These are phyloP conservation scores for Drosophila mimica DNA, from an alignment of 2,888 invertebrate species.

Conservation along the genomic window DNA sequence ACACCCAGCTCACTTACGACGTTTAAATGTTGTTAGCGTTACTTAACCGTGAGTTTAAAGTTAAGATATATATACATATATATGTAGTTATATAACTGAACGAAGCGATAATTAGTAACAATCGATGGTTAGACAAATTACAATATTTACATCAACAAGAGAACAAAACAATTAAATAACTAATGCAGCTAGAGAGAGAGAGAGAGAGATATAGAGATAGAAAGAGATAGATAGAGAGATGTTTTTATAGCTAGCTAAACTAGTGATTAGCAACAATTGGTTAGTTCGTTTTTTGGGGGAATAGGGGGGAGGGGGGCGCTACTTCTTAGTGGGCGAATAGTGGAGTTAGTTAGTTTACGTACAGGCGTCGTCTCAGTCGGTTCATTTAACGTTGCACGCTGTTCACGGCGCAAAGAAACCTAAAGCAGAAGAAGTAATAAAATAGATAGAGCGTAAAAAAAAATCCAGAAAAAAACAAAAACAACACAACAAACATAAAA, in stretches of 20 bases:
- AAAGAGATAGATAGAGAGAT: slow-evolving; percentile 27
- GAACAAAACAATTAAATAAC: slow-evolving; percentile 33
- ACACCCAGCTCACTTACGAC: slow-evolving; percentile 26
- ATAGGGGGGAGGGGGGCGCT: not conserved
- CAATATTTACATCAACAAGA: slow-evolving; percentile 46
- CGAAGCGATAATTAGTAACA: slow-evolving; percentile 34
- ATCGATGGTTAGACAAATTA: slow-evolving; percentile 51
- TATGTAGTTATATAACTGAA: slow-evolving; percentile 29
- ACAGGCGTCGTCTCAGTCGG: slow-evolving; percentile 85
- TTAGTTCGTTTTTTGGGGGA: slow-evolving; percentile 27
- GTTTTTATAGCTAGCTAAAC: slow-evolving; percentile 39
- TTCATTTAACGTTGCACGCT: slow-evolving; percentile 85
- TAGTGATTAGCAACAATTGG: slow-evolving; percentile 54
- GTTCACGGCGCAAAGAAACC: slow-evolving; percentile 88
- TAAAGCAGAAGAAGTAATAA: slow-evolving; percentile 86
- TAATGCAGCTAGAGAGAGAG: slow-evolving; percentile 32
- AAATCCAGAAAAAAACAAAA: slow-evolving; percentile 85
- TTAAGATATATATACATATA: slow-evolving; percentile 9
- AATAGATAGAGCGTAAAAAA: slow-evolving; percentile 75
- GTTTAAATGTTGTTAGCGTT: slow-evolving; percentile 30
- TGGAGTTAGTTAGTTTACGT: slow-evolving; percentile 84
- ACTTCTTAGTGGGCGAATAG: slow-evolving; percentile 62
- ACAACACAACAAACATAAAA: slow-evolving; percentile 86
- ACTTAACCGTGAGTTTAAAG: slow-evolving; percentile 30
- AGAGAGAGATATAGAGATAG: slow-evolving; percentile 15